Percentiles rank a stretch among this genome's conserved stretches.
phyloP scores from a whole-genome alignment of 2,888 invertebrate genomes.

The Troides aeacus region DNA sequence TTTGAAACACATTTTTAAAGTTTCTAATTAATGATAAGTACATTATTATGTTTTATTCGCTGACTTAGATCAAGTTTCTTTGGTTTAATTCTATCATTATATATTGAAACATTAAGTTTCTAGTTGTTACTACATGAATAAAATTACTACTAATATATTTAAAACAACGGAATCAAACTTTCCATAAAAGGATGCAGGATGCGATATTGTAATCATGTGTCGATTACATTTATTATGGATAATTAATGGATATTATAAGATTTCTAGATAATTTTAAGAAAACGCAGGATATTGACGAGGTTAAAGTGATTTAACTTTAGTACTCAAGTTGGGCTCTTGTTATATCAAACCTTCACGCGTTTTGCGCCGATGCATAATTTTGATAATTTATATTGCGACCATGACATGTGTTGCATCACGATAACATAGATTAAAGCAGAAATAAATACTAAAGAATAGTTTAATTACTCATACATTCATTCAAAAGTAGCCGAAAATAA shows the following conservation, averaged over 20 bases:
- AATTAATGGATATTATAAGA: constrained; percentile 7
- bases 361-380: constrained; percentile 29
- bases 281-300: constrained; percentile 42
- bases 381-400: constrained; percentile 26
- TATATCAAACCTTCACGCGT: constrained; percentile 35
- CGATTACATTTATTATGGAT: background rate
- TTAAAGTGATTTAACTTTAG: constrained; percentile 33
- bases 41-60: no score
- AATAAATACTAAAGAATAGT: background rate
- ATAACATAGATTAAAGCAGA: constrained; percentile 24
- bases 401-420: constrained; percentile 26
- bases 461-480: background rate
- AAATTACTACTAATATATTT: no score
- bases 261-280: constrained; percentile 36
- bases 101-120: no score
- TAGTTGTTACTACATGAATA: no score
- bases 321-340: constrained; percentile 27
- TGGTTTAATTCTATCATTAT: no score
- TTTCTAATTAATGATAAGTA: no score
- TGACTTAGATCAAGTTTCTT: no score
- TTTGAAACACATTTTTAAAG: no score
- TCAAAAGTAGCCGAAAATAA: background rate
- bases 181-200: background rate
- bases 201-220: background rate
- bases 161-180: background rate